Conservation (phyloP, 2,797 vertebrate genomes). For the Pachyuromys duprasi region DNA sequence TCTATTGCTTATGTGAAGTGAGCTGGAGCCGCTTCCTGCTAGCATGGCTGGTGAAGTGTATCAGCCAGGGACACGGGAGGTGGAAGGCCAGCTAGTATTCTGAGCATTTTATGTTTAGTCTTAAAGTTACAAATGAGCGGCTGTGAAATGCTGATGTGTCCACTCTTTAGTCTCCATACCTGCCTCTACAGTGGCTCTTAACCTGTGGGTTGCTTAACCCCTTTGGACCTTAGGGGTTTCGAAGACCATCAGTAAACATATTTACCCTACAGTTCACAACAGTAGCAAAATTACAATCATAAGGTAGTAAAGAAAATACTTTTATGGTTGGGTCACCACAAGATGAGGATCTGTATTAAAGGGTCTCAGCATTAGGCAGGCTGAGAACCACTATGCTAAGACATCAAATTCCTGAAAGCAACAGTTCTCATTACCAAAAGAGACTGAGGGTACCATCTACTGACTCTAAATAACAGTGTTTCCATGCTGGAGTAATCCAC, state of each 20-base stretch:
- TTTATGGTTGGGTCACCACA: not conserved
- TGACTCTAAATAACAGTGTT: not conserved
- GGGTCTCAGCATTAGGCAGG: not conserved
- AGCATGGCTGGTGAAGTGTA: not conserved
- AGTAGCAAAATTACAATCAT: not conserved
- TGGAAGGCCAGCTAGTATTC: not conserved
- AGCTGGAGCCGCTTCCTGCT: too few species aligned
- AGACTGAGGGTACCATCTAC: not conserved
- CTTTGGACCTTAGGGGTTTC: not conserved
- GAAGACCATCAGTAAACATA: not conserved
- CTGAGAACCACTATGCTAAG: not conserved
- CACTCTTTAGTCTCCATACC: not conserved
- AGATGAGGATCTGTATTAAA: not conserved
- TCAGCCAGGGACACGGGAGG: not conserved
- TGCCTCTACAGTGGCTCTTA: not conserved
- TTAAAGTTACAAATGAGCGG: not conserved
- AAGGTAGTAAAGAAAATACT: not conserved
- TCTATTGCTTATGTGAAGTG: not conserved
- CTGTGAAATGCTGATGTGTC: not conserved
- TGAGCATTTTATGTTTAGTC: not conserved
- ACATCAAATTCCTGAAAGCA: not conserved
- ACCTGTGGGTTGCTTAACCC: not conserved
- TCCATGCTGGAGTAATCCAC: not conserved
- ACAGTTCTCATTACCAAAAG: not conserved
- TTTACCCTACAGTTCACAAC: not conserved